phyloP scores from a whole-genome alignment of 2,113 vertebrate species.

The Tamias sibiricus region DNA sequence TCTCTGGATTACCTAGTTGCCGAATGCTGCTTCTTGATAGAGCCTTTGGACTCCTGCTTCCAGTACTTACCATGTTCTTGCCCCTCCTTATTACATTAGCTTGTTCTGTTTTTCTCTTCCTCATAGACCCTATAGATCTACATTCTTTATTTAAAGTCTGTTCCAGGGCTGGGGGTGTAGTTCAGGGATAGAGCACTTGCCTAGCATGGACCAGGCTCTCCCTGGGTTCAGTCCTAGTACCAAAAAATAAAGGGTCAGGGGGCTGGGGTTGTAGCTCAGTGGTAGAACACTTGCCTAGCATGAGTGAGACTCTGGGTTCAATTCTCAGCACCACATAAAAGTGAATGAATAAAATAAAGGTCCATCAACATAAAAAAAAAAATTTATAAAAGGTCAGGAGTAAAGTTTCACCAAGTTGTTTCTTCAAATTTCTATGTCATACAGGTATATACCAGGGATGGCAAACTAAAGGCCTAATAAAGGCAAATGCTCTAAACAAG shows the following conservation, averaged over 20 bases:
- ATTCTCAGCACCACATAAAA: too few relatives aligned
- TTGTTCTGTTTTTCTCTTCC: neutral
- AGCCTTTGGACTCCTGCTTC: neutral
- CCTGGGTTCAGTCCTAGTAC: neutral
- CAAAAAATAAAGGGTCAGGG: neutral
- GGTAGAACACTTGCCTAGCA: too few relatives aligned
- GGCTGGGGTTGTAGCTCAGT: too few relatives aligned
- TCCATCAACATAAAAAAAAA: too few relatives aligned
- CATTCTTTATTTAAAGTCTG: constrained; percentile 18
- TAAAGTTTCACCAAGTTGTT: constrained; percentile 19
- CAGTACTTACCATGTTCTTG: rapidly evolving
- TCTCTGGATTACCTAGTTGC: neutral
- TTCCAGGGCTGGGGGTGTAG: neutral
- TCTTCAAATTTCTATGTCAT: neutral
- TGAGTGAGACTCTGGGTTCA: too few relatives aligned
- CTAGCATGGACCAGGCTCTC: too few relatives aligned
- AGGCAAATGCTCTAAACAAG: neutral
- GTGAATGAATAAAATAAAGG: too few relatives aligned
- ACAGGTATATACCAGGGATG: neutral
- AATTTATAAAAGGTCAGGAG: neutral
- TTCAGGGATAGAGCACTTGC: neutral
- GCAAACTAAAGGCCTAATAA: neutral
- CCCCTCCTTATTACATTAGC: rapidly evolving
- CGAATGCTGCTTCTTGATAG: neutral
- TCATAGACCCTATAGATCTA: neutral